Percentiles rank a stretch among this genome's conserved stretches.
phyloP scores from a whole-genome alignment of 2,888 invertebrate genomes.

The Poecilobothrus nobilitatus region DNA sequence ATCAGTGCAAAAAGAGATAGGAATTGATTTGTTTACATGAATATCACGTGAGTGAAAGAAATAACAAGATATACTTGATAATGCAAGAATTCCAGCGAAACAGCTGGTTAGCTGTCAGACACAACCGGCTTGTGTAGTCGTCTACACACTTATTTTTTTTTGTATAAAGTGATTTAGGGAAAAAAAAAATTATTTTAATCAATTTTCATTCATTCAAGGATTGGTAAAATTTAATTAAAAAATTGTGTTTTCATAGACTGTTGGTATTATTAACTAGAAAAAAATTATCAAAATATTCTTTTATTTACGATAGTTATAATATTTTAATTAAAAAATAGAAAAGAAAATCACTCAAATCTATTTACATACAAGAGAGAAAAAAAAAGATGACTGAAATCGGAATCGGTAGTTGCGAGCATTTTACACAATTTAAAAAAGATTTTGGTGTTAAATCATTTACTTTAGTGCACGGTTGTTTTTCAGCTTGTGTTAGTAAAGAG shows the following conservation, averaged over 20 bases:
- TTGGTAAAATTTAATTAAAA: not conserved
- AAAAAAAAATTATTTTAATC: not conserved
- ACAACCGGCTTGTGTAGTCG: slow-evolving; percentile 3
- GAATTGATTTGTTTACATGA: not conserved
- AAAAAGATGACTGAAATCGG: slow-evolving; percentile 28
- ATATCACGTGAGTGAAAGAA: slow-evolving; percentile 1
- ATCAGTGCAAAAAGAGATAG: not conserved
- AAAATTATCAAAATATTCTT: not conserved
- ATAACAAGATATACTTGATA: not conserved
- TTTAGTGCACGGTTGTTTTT: slow-evolving; percentile 77
- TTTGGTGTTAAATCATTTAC: slow-evolving; percentile 45
- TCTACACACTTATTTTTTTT: slow-evolving; percentile 6
- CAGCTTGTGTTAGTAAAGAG: slow-evolving; percentile 70
- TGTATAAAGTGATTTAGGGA: slow-evolving; percentile 1
- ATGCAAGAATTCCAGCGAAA: slow-evolving; percentile 1
- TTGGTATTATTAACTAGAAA: not conserved
- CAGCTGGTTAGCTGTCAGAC: slow-evolving; percentile 6
- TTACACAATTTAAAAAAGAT: slow-evolving; percentile 40
- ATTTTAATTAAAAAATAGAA: slow-evolving; percentile 1
- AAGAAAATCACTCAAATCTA: slow-evolving; percentile 2
- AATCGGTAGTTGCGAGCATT: slow-evolving; percentile 41
- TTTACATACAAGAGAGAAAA: not conserved
- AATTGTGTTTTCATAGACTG: not conserved
- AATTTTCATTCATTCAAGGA: not conserved
- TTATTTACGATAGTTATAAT: not conserved